phyloP scores from a whole-genome alignment of 2,888 invertebrate species.

The Xanthia icteritia region DNA sequence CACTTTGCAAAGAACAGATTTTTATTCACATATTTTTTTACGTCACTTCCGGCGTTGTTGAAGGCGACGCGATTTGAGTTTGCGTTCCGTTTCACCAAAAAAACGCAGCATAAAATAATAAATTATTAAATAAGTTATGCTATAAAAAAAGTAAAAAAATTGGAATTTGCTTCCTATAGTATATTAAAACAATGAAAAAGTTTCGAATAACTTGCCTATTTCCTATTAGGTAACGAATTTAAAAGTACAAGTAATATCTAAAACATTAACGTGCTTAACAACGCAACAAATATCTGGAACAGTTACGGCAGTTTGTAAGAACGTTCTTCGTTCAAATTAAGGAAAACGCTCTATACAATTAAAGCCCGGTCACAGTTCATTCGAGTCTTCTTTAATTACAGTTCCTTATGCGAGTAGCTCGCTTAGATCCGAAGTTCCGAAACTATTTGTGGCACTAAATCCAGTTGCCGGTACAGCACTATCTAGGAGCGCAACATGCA shows the following conservation, averaged over 20 bases:
- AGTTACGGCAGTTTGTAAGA: slow-evolving; percentile 46
- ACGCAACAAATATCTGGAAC: slow-evolving; percentile 46
- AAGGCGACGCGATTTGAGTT: too few species aligned
- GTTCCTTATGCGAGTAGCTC: slow-evolving; percentile 76
- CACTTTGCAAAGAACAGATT: too few species aligned
- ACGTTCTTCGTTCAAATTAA: slow-evolving; percentile 61
- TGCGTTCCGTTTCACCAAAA: too few species aligned
- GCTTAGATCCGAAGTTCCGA: slow-evolving; percentile 77
- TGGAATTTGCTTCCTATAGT: too few species aligned
- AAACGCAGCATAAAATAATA: too few species aligned
- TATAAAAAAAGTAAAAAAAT: too few species aligned
- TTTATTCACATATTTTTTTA: too few species aligned
- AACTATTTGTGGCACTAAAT: slow-evolving; percentile 88
- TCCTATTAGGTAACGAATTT: not conserved
- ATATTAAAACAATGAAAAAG: too few species aligned
- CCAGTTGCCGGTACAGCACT: slow-evolving; percentile 79
- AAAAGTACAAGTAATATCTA: not conserved
- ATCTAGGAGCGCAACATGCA: slow-evolving; percentile 86
- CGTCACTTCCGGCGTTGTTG: too few species aligned
- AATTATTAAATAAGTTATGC: too few species aligned
- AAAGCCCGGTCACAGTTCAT: slow-evolving; percentile 75
- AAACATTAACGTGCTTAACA: slow-evolving; percentile 32
- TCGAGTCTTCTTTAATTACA: slow-evolving; percentile 84
- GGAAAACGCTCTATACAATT: slow-evolving; percentile 70
- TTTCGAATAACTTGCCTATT: too few species aligned